These are phyloP conservation scores for Rhinogobius similis DNA, from an alignment of 2,113 vertebrate species.

Conservation along the genomic window DNA sequence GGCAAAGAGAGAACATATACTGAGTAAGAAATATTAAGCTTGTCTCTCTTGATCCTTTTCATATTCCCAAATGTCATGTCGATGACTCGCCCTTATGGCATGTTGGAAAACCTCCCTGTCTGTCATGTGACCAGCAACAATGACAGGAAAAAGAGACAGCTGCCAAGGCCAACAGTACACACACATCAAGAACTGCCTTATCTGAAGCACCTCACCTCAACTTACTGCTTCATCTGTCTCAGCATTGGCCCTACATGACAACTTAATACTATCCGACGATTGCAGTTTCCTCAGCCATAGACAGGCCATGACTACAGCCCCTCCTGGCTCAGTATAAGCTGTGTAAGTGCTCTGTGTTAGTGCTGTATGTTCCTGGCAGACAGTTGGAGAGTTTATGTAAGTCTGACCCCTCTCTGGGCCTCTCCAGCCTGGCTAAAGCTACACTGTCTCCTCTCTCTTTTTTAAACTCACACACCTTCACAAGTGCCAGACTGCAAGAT, in stretches of 20 bases:
- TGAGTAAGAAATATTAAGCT: neutral
- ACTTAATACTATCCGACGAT: constrained; percentile 52
- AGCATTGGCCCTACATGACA: constrained; percentile 31
- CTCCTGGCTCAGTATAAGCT: constrained; percentile 50
- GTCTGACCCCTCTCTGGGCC: constrained; percentile 73
- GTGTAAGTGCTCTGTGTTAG: constrained; percentile 68
- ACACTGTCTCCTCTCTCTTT: constrained; percentile 56
- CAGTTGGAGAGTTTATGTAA: constrained; percentile 72
- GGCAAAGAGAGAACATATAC: too few relatives aligned
- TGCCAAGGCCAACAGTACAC: constrained; percentile 64
- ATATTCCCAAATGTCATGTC: constrained; percentile 58
- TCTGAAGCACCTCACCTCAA: constrained; percentile 20
- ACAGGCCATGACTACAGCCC: constrained; percentile 64
- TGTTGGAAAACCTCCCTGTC: constrained; percentile 68
- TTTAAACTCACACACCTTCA: constrained; percentile 54
- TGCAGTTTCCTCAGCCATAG: constrained; percentile 51
- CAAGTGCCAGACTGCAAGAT: constrained; percentile 70
- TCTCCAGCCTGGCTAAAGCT: constrained; percentile 66
- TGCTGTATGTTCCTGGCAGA: constrained; percentile 64
- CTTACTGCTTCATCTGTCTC: constrained; percentile 16
- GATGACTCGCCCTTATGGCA: constrained; percentile 69
- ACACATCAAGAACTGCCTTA: constrained; percentile 28
- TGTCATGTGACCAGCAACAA: constrained; percentile 67
- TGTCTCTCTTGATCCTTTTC: constrained; percentile 50
- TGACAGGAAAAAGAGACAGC: constrained; percentile 71